phyloP scores from a whole-genome alignment of 2,888 invertebrate genomes.

The Xestia xanthographa region DNA sequence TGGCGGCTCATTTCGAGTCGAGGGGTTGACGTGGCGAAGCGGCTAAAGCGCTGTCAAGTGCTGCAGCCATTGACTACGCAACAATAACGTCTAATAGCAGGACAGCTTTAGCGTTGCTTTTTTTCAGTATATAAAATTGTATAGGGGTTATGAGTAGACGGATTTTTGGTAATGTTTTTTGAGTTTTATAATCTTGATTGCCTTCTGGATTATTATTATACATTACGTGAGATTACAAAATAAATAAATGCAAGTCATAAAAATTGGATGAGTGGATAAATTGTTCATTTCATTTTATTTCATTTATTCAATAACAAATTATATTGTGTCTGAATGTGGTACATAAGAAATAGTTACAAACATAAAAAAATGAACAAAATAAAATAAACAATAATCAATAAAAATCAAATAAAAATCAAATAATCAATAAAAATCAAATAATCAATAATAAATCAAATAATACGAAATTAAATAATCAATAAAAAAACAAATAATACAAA shows the following conservation, averaged over 20 bases:
- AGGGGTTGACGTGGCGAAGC: constrained; percentile 78
- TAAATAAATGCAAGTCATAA: neutral
- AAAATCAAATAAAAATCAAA: too few species aligned
- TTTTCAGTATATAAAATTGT: constrained; percentile 58
- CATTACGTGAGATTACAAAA: constrained; percentile 12
- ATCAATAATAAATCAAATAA: too few species aligned
- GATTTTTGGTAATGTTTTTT: constrained; percentile 18
- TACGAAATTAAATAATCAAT: too few species aligned
- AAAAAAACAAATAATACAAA: too few species aligned
- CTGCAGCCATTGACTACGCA: constrained; percentile 77
- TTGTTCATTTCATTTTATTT: too few species aligned
- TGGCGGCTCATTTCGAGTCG: constrained; percentile 74
- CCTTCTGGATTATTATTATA: constrained; percentile 17
- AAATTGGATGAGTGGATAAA: neutral
- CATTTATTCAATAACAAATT: too few species aligned
- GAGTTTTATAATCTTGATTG: constrained; percentile 26
- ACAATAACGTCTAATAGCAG: constrained; percentile 82
- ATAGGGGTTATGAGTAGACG: constrained; percentile 16
- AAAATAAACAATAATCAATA: too few species aligned
- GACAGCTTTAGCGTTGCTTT: constrained; percentile 69
- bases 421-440: too few species aligned
- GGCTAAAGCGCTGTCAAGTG: constrained; percentile 77
- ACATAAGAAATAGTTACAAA: too few species aligned
- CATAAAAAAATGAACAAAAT: too few species aligned
- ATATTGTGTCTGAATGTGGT: too few species aligned